Evolutionary conservation across 2,797 vertebrate genomes (phyloP), one percentile per base, ranked within the genome.

Genomic region (Enteromius fasciolatus): DNA sequence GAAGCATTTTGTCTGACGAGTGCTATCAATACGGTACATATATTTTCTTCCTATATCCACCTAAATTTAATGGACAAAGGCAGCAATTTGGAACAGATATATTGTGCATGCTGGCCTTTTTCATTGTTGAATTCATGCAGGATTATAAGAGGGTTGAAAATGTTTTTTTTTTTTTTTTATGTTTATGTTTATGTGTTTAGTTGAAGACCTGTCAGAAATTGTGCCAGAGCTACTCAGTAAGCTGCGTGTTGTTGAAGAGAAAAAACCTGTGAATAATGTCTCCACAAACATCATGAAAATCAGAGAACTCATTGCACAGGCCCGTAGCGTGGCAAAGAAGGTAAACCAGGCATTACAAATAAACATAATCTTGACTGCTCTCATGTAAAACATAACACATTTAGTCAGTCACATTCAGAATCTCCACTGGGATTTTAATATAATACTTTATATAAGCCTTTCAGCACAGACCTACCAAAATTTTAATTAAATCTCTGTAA

Each of bases 321-420:
- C 98, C 82, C 95, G 97, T 83, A 98, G 96, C 14, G 96, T 99
- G 7, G 98, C 97, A 89, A 98, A 95, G 92, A 99, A 99, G 94
- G 98, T 99, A 89, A 50, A 87, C 7, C n/a, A 20, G 8, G n/a
- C 41, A 79, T 10, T 25, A 17, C 39, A 41, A 48, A 61, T n/a
- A 1, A 20, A 39, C 36, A 31, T 20, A 0, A 39, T 48, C 10
- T 59, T 61, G 3, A 12, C 14, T 64, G 41, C 80, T 50, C 3
- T 11, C 50, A 23, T 74, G 6, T 9, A 57, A n/a, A 39, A 33
- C 20, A 39, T 33, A 59, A 75, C 33, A 4, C 5, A 54, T 54
- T 73, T 6, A 14, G 3, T n/a, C 33, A 57, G 23, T 61, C 12
- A 28, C 20, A 17, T 39, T 36, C 12, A 15, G 6, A 75, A 23